Conservation (phyloP, 1,140 invertebrate genomes). For the Cepaea nemoralis region DNA sequence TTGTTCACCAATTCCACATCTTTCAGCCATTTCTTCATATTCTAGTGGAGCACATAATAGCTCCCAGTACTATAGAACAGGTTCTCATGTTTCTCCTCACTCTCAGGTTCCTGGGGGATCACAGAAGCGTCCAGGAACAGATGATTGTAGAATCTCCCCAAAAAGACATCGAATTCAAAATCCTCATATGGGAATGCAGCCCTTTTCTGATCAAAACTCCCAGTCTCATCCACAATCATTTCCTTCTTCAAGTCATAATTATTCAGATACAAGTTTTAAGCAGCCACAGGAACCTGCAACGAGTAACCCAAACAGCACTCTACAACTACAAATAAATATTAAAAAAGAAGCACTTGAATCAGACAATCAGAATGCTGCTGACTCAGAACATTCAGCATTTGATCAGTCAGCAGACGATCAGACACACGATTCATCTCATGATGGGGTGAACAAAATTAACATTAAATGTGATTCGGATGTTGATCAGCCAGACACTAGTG, state of each 20-base stretch:
- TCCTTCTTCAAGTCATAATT: not conserved
- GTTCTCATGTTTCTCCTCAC: constrained; percentile 22
- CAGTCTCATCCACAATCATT: not conserved
- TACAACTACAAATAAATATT: constrained; percentile 13
- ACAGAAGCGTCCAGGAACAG: constrained; percentile 24
- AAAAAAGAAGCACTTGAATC: constrained; percentile 36
- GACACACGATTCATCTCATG: not conserved
- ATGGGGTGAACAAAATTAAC: not conserved
- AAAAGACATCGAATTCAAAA: constrained; percentile 18
- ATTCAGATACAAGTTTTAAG: constrained; percentile 14
- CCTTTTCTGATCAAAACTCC: constrained; percentile 14
- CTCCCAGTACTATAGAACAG: not conserved
- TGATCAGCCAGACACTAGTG: not conserved
- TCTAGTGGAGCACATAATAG: constrained; percentile 9
- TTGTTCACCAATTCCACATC: constrained; percentile 19
- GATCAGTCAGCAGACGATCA: constrained; percentile 26
- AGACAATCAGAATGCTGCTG: constrained; percentile 2
- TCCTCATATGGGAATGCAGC: not conserved
- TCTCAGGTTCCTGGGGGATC: constrained; percentile 14
- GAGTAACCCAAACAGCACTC: not conserved
- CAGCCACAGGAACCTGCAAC: not conserved
- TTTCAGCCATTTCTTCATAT: not conserved
- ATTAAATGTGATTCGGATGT: constrained; percentile 38
- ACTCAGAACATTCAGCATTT: not conserved
- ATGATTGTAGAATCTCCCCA: constrained; percentile 25